Evolutionary conservation across 1,140 invertebrate species (phyloP).

Genomic region (Dolichoris vasculosae): DNA sequence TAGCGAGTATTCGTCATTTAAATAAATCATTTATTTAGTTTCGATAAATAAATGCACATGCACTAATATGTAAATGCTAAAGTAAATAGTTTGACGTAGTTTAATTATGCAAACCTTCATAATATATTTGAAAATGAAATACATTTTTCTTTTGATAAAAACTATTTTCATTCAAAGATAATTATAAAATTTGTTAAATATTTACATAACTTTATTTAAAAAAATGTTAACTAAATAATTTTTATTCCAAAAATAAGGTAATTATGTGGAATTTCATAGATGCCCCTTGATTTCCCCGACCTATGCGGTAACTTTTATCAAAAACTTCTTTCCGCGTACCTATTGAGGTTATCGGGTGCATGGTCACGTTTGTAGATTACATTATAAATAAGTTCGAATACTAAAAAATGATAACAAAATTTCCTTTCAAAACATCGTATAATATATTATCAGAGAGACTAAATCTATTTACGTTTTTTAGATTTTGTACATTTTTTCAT

Average conservation of each 20-base stretch:
- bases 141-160: too few relatives aligned
- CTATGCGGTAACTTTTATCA: neutral
- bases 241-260: neutral
- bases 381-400: neutral
- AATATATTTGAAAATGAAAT: too few relatives aligned
- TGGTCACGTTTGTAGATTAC: constrained; percentile 35
- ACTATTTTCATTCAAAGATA: neutral
- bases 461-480: neutral
- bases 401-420: neutral
- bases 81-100: too few relatives aligned
- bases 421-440: neutral
- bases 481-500: neutral
- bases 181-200: neutral
- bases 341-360: constrained; percentile 31
- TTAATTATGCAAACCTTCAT: too few relatives aligned
- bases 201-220: neutral
- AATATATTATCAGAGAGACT: neutral
- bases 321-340: neutral
- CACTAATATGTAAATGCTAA: too few relatives aligned
- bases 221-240: neutral
- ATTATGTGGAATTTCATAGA: neutral
- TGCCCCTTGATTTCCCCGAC: neutral
- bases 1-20: neutral
- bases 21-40: neutral
- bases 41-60: too few relatives aligned